Evolutionary conservation across 2,888 invertebrate species (phyloP).

Genomic region (Metopia argyrocephala): DNA sequence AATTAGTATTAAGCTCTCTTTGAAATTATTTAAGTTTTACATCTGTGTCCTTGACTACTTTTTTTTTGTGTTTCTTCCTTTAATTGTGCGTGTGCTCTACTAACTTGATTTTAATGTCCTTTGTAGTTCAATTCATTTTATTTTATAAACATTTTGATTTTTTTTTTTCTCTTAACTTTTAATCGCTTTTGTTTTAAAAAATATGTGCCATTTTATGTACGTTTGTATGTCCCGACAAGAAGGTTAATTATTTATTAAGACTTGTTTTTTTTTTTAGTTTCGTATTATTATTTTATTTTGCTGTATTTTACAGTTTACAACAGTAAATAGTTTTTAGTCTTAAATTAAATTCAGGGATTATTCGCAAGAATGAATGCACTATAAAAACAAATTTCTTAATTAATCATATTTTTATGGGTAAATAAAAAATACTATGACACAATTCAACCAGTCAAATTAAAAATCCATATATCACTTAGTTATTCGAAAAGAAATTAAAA

Average conservation of each 20-base stretch:
- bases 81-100: neutral
- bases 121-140: neutral
- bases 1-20: too few species aligned
- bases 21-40: neutral
- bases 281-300: neutral
- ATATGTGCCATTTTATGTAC: conserved; percentile 48
- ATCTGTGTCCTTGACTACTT: neutral
- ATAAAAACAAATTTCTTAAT: too few species aligned
- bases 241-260: conserved; percentile 45
- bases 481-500: too few species aligned
- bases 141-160: neutral
- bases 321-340: conserved; percentile 6
- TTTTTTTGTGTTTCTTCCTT: neutral
- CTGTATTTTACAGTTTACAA: neutral
- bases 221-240: conserved; percentile 48
- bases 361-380: too few species aligned
- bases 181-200: conserved; percentile 36
- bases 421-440: too few species aligned
- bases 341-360: conserved; percentile 27
- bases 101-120: conserved; percentile 1
- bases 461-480: too few species aligned
- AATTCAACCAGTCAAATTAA: too few species aligned
- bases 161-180: conserved; percentile 7
- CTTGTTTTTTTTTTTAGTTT: neutral
- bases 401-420: too few species aligned